Evolutionary conservation across 2,113 vertebrate species (phyloP), one percentile per base, ranked within the genome.

Genomic region (Acanthochromis polyacanthus): DNA sequence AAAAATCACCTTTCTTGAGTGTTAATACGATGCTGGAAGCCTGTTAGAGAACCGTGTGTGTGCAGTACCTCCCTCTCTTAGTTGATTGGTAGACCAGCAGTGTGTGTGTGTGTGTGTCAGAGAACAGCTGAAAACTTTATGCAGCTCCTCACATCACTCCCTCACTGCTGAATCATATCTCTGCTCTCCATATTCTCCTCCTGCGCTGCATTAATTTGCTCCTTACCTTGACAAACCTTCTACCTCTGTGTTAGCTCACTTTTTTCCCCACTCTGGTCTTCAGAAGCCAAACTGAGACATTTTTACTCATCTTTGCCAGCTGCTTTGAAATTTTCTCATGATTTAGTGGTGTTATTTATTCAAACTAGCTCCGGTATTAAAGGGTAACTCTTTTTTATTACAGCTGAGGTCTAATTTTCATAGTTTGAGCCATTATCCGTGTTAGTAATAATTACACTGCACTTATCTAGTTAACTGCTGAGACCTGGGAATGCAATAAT

Each of bases 161-260:
- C 69, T 84, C 64, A 30, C 60, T 50, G 58, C 67, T 79, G 74
- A 83, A 84, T 86, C 5, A 63, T 80, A 86, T 86, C 81, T 73
- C 75, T 78, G 55, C 51, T 45, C 50, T 70, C 59, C 86, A 75
- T 22, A 17, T 69, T 82, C 62, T 69, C 71, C 70, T 16, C 65
- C 78, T 76, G 60, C 43, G 50, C 57, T 19, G 1, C 65, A 61
- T 76, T 76, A 48, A 78, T 85, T 73, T 79, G 51, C 63, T 62
- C 59, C 69, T 78, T 36, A 59, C 75, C 75, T 78, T 75, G 11
- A 68, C 50, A 73, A 79, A 78, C 60, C 28, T 78, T 81, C 63
- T 55, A 16, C 79, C 62, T 73, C 36, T 50, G 40, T 9, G 4
- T 48, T 59, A 30, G 17, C 45, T 72, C n/a, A 30, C 10, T 25